Base-by-base conservation (phyloP, 2,113 vertebrate species). In the Australoheros scitulus region DNA sequence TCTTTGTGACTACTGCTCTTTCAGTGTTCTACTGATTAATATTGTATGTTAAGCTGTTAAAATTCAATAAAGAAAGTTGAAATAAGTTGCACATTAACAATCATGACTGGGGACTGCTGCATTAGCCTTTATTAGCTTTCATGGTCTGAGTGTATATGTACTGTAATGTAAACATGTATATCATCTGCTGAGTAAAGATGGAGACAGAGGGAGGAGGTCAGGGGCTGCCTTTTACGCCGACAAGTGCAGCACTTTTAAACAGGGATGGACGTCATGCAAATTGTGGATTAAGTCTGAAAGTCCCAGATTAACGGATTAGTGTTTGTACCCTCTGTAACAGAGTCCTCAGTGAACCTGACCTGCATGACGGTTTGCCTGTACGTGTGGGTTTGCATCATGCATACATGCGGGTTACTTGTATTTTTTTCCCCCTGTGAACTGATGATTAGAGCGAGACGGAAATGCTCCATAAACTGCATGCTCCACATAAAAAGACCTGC, bases 231-330 rank as follows among this genome's bases (percentile, higher is more conserved):
- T 87, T 24, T 1, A n/a, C 68, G 32, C 58, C 74, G 68, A 74
- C 83, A 83, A 86, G 70, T 79, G 56, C 77, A 68, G 38, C 38
- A 52, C 10, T 50, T 58, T 81, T 38, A 72, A 87, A 89, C 77
- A 68, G 7, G n/a, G 61, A 7, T 43, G 60, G 10, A 4, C 77
- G 29, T 65, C 80, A 84, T 87, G 81, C 82, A 79, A 83, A 7
- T 50, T 82, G 29, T 77, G 88, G 92, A 93, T 93, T 93, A 93
- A 88, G 58, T 80, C 81, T 79, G 81, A 92, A 92, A 88, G 64
- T 79, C 85, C 47, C 89, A 92, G 92, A 94, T 93, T 93, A 89
- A 61, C 84, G 91, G 93, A 94, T 93, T 93, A 93, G 79, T 81
- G 57, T 92, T 82, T 79, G 38, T 82, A 84, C 85, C 59, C 80